Percentiles rank a stretch among this genome's conserved stretches.
Conservation (phyloP, 2,888 invertebrate species). For the Entomobrya proxima region DNA sequence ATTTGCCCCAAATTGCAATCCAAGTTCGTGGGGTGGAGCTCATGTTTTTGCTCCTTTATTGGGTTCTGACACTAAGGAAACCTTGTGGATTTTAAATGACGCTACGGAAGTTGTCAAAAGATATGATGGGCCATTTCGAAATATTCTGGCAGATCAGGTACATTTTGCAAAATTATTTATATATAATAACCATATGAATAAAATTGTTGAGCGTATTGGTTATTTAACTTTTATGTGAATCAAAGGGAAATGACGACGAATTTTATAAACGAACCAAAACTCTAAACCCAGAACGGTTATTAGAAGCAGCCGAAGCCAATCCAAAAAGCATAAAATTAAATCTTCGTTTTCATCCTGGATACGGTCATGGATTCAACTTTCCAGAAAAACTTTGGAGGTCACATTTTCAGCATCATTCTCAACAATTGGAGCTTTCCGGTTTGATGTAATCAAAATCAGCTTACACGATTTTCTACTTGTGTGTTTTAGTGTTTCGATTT, state of each 20-base stretch:
- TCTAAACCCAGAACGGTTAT: slow-evolving; percentile 59
- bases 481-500: too few relatives aligned
- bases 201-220: too few relatives aligned
- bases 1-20: slow-evolving; percentile 96
- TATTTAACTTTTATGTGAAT: not conserved
- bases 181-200: not conserved
- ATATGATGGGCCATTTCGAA: slow-evolving; percentile 89
- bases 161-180: not conserved
- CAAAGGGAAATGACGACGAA: slow-evolving; percentile 56
- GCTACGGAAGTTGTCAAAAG: slow-evolving; percentile 88
- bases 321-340: slow-evolving; percentile 62
- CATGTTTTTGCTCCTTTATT: slow-evolving; percentile 87
- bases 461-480: too few relatives aligned
- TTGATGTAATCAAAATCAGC: too few relatives aligned
- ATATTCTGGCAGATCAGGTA: slow-evolving; percentile 81
- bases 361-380: slow-evolving; percentile 57
- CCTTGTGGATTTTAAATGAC: slow-evolving; percentile 90
- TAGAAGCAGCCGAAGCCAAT: slow-evolving; percentile 59
- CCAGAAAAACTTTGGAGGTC: slow-evolving; percentile 64
- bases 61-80: slow-evolving; percentile 78
- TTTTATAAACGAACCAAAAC: slow-evolving; percentile 61
- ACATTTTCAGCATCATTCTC: slow-evolving; percentile 64
- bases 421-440: slow-evolving; percentile 44
- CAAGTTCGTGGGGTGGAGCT: slow-evolving; percentile 91
- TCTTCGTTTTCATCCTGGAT: slow-evolving; percentile 51